These are phyloP conservation scores for Spilosoma lubricipeda DNA, from an alignment of 2,888 invertebrate species.

Conservation along the genomic window DNA sequence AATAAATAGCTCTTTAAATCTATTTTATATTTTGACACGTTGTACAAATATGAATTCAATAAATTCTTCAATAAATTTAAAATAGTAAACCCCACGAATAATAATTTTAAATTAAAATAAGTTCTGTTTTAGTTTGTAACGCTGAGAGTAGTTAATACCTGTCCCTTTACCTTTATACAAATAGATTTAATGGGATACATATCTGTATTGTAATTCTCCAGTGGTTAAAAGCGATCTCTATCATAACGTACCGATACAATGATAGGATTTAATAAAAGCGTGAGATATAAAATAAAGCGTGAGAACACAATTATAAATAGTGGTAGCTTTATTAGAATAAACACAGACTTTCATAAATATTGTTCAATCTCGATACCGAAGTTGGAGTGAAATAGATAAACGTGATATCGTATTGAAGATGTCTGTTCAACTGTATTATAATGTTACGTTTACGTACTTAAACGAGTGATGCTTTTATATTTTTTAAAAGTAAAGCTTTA, in stretches of 20 bases:
- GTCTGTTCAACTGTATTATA: constrained; percentile 8
- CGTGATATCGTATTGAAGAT: constrained; percentile 2
- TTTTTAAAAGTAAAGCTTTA: background rate
- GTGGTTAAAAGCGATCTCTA: background rate
- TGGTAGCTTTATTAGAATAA: background rate
- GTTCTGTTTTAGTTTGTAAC: too few relatives aligned
- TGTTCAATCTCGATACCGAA: background rate
- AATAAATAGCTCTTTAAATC: too few relatives aligned
- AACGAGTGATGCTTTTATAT: constrained; percentile 1
- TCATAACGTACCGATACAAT: background rate
- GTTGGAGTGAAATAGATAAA: background rate
- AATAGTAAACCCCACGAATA: background rate
- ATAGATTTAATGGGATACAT: too few relatives aligned
- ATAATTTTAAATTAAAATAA: too few relatives aligned
- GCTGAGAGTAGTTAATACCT: too few relatives aligned
- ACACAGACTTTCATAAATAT: background rate
- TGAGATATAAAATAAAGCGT: too few relatives aligned
- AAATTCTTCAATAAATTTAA: background rate
- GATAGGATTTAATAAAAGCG: background rate
- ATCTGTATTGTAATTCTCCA: too few relatives aligned
- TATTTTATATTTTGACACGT: background rate
- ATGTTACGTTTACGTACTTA: constrained; percentile 2
- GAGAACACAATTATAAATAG: background rate
- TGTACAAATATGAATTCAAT: background rate
- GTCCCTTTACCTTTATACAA: too few relatives aligned